Evolutionary conservation across 2,888 invertebrate species (phyloP), one percentile per base, ranked within the genome.

Genomic region (Pharmacophagus antenor): DNA sequence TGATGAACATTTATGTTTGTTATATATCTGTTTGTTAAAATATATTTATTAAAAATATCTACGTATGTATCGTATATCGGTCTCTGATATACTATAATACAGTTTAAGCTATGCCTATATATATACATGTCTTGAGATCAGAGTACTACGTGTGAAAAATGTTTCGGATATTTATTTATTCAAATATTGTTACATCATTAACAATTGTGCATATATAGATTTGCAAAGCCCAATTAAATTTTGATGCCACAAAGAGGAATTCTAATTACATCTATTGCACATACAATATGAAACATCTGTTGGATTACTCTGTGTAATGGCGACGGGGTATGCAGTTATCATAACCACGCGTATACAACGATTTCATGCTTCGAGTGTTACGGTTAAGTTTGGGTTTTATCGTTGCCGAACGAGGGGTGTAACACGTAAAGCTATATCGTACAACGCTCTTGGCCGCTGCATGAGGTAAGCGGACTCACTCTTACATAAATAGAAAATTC

Each of bases 361-460:
- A 25, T 44, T 55, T 55, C 44, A 23, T 55, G 42, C 54, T 52
- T 8, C n/a, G 42, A 42, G 31, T 17, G 8, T 37, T 41, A 49
- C 25, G 37, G 41, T 48, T 52, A 46, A 54, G 44, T 55, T 49
- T 21, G n/a, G 27, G 44, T 55, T 54, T 59, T 55, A 59, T 59
- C 31, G 59, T 49, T 59, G 50, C 27, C 42, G 44, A 50, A 55
- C 57, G 17, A 27, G 21, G 22, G 17, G 22, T 46, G 21, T 18
- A 41, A 15, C 25, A 27, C 54, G 41, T 58, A 54, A 55, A 55
- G 44, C 44, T 18, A 47, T 53, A 47, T 41, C 23, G 4, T 41
- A 42, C 7, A 1, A 17, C 42, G 23, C 37, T 37, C 23, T 15
- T 47, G 46, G 31, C 47, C 42, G 21, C 41, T 50, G 25, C 18